Evolutionary conservation across 2,797 vertebrate species (phyloP), one percentile per base, ranked within the genome.

Genomic region (Poeciliopsis paucimaculata): DNA sequence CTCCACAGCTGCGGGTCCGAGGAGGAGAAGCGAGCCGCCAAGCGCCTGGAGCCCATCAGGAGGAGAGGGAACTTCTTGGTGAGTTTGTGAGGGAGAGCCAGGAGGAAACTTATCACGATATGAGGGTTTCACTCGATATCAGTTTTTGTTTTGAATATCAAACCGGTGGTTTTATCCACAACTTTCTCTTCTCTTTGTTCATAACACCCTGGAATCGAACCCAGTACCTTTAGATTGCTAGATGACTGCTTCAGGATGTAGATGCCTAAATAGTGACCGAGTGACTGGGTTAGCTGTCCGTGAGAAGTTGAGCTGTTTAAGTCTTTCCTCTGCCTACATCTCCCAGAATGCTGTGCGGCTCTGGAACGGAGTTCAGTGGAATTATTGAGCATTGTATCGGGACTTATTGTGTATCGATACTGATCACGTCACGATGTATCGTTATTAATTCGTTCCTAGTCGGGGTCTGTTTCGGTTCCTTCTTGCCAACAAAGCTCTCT

Each of bases 1-100:
- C 90, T 98, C 4, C 96, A 96, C 86, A 97, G 96, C 90, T 97
- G 96, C 77, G 97, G 97, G 0, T 96, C 97, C 0, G 97, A 97
- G 90, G 93, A 95, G 34, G 97, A 98, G 94, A 96, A 97, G 6
- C 92, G 91, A 20, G 91, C 93, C 0, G 96, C 97, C 39, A 96
- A 96, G 86, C 95, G 96, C 3, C 91, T 98, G 87, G 96, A 97
- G 89, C 96, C 96, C 0, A 76, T 97, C 45, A 77, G 97, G 84
- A 96, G 97, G 86, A 94, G 96, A 80, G 97, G 97, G 0, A 95
- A 97, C 86, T 96, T 96, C 82, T 82, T 97, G 81, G 93, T 95
- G 79, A 84, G 90, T 88, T 39, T 45, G 4, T 15, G 71, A 36
- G 18, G 28, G 62, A 36, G 18, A 34, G 1, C 46, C 4, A 2